These are phyloP conservation scores for Pteropus rufus DNA, from an alignment of 2,797 vertebrate genomes.

Conservation along the genomic window DNA sequence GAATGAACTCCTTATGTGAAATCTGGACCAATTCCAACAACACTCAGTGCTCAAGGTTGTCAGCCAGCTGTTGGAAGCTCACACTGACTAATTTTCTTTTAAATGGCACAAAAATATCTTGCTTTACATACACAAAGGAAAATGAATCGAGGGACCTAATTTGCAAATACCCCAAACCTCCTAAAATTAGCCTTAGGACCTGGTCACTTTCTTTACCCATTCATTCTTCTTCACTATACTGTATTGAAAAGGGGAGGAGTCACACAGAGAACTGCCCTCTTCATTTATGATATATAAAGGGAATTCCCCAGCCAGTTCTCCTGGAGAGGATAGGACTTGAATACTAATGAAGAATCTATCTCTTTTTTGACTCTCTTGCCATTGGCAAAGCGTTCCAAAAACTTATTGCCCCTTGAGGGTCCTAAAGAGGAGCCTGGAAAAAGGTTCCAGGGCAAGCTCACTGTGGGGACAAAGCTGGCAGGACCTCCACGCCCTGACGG, in stretches of 20 bases:
- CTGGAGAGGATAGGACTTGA: not conserved
- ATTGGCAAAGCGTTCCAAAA: not conserved
- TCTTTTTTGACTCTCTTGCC: not conserved
- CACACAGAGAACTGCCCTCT: not conserved
- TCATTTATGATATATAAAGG: not conserved
- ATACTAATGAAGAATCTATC: not conserved
- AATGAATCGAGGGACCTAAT: not conserved
- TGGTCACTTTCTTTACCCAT: not conserved
- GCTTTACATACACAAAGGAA: slow-evolving; percentile 6
- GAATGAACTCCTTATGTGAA: slow-evolving; percentile 76
- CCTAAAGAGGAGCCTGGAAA: not conserved
- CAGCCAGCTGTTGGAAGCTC: slow-evolving; percentile 72
- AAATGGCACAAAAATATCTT: slow-evolving; percentile 46
- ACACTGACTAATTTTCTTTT: slow-evolving; percentile 52
- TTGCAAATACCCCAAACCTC: not conserved
- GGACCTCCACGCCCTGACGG: not conserved
- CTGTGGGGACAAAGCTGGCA: not conserved
- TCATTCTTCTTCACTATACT: not conserved
- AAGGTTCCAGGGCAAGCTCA: not conserved
- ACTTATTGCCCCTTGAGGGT: not conserved
- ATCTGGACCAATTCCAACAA: slow-evolving; percentile 62
- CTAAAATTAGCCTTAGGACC: not conserved
- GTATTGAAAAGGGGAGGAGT: not conserved
- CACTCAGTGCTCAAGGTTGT: slow-evolving; percentile 37
- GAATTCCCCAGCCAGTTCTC: not conserved